Evolutionary conservation across 2,888 invertebrate species (phyloP), one percentile per base, ranked within the genome.

Genomic region (Theodoxus fluviatilis): DNA sequence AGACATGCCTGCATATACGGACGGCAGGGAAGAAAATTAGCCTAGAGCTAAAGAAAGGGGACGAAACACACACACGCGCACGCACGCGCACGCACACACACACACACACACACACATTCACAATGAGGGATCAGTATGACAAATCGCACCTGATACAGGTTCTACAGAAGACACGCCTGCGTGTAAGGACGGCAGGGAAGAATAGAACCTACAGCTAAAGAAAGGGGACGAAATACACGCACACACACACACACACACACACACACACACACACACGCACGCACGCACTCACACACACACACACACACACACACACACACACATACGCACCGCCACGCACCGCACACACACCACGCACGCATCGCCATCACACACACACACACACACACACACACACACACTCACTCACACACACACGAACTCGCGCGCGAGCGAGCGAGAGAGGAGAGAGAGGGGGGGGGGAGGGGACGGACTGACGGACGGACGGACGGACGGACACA

Each of bases 231-330:
- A n/a, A n/a, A 7, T 55, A 31, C 66, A 47, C 47, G 33, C 66
- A 66, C 66, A 47, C 47, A 47, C 66, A 66, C 66, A 49, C 18
- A 66, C 66, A 66, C 66, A 66, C 49, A 47, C 66, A 47, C 49
- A 66, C 66, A 66, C 66, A 66, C 49, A 49, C 49, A 66, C 66
- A 66, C 66, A 66, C 49, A 66, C 49, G 49, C 49, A 66, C 66
- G 49, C 66, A 49, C 66, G 49, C 66, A 66, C 49, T 49, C 49
- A 66, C 66, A 66, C 66, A 66, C 66, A 66, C 66, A 66, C 43
- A 40, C 43, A 40, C 43, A 18, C 18, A 2, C 33, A 12, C 18
- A 22, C 59, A 59, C 59, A 18, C 59, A 59, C 59, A 31, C 59
- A 31, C 15, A 59, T 25, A 59, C 59, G 33, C 59, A 33, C 59